Percentiles rank a stretch among this genome's conserved stretches.
These are phyloP conservation scores for Ornithoptera priamus DNA, from an alignment of 2,888 invertebrate species.

Conservation along the genomic window DNA sequence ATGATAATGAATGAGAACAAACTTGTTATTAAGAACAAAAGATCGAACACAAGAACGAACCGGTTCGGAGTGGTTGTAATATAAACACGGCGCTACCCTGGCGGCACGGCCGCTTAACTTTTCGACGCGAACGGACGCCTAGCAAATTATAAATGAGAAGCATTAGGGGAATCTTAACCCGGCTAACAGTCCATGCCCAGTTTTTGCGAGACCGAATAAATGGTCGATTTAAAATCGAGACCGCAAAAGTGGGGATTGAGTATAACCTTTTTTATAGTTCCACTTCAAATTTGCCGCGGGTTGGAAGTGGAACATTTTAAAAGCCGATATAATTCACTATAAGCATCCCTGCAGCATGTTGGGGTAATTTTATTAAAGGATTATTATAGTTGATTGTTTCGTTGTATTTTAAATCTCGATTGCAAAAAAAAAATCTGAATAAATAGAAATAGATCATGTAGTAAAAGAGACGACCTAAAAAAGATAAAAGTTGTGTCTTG, in stretches of 20 bases:
- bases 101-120: slow-evolving; percentile 55
- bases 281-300: too few relatives aligned
- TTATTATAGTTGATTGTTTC: too few relatives aligned
- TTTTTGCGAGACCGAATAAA: slow-evolving; percentile 9
- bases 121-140: slow-evolving; percentile 60
- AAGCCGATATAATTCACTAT: too few relatives aligned
- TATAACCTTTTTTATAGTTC: background rate
- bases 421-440: too few relatives aligned
- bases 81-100: slow-evolving; percentile 7
- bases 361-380: too few relatives aligned
- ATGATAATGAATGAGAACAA: too few relatives aligned
- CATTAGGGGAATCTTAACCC: slow-evolving; percentile 17
- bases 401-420: too few relatives aligned
- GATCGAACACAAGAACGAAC: slow-evolving; percentile 4
- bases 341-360: too few relatives aligned
- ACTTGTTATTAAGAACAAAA: background rate
- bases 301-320: too few relatives aligned
- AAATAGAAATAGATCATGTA: too few relatives aligned
- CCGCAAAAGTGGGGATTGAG: slow-evolving; percentile 4
- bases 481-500: too few relatives aligned
- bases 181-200: slow-evolving; percentile 10
- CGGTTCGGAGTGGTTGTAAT: background rate
- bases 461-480: too few relatives aligned
- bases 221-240: slow-evolving; percentile 11
- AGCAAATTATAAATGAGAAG: slow-evolving; percentile 47